Evolutionary conservation across 2,797 vertebrate genomes (phyloP), one percentile per base, ranked within the genome.

Genomic region (Siniperca undulata): DNA sequence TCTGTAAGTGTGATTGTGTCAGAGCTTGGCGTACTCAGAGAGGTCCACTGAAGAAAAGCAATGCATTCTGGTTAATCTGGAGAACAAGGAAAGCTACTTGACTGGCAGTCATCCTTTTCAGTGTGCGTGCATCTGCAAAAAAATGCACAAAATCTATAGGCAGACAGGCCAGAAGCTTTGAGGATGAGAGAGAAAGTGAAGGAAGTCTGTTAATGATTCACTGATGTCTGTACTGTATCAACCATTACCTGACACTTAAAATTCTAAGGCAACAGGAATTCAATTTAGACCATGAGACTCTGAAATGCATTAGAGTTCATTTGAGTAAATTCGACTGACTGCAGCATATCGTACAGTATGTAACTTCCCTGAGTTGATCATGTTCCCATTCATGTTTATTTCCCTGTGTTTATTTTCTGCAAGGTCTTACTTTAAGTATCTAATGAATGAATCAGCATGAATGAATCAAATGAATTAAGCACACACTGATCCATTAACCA

Each of bases 1-100:
- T 7, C 64, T 78, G 59, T 67, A 27, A 60, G 61, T 61, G 62
- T 53, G 79, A 81, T 50, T 69, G 71, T 76, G 65, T 82, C 81
- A 74, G 64, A 88, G 81, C 38, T 72, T 11, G 38, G 70, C 34
- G 40, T 7, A 38, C 50, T 50, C 20, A 40, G 38, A 64, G 55
- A 68, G 9, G 30, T 50, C 73, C 50, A 46, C 58, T 14, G 34
- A 56, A 42, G 70, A 74, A 73, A 60, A 44, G 56, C 27, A 65
- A 58, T 62, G 60, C 40, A 67, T 74, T 77, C 22, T 53, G 74
- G 13, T n/a, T 70, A 8, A 59, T 76, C 8, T 50, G 14, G 13
- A 46, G 30, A 68, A 62, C 50, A 78, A 52, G 42, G 27, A 73
- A 58, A 80, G 30, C 38, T 67, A 56, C 46, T 24, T 36, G 34